A percentile compares a stretch with the other conserved stretches of the same genome.
Conservation (phyloP, 2,797 vertebrate genomes). For the Clarias platycephalus region DNA sequence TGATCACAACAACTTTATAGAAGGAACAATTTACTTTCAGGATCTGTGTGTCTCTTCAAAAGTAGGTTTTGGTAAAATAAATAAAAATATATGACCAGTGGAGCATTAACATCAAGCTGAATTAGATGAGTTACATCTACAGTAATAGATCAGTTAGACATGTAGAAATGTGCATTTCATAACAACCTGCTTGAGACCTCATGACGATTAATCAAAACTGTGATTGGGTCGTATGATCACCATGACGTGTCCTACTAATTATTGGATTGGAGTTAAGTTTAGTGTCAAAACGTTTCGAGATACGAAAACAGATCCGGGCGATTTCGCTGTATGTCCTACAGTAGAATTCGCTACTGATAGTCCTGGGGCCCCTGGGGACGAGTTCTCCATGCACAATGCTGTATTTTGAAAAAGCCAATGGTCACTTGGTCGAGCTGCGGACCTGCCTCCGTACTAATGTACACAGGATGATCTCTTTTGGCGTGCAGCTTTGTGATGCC, state of each 20-base stretch:
- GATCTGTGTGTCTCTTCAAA: neutral
- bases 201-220: neutral
- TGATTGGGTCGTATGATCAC: neutral
- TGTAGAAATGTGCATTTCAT: neutral
- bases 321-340: no score
- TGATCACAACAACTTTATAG: neutral
- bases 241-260: neutral
- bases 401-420: no score
- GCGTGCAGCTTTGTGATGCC: no score
- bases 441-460: no score
- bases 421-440: no score
- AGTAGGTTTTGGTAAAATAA: neutral
- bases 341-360: no score
- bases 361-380: no score
- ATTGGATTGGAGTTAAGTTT: neutral
- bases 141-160: neutral
- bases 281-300: no score
- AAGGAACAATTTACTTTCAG: neutral
- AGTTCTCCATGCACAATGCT: no score
- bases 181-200: neutral
- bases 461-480: no score
- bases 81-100: neutral
- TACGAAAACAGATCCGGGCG: no score
- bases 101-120: neutral
- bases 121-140: no score